Evolutionary conservation across 2,888 invertebrate genomes (phyloP).

Genomic region (Epinotia demarniana): DNA sequence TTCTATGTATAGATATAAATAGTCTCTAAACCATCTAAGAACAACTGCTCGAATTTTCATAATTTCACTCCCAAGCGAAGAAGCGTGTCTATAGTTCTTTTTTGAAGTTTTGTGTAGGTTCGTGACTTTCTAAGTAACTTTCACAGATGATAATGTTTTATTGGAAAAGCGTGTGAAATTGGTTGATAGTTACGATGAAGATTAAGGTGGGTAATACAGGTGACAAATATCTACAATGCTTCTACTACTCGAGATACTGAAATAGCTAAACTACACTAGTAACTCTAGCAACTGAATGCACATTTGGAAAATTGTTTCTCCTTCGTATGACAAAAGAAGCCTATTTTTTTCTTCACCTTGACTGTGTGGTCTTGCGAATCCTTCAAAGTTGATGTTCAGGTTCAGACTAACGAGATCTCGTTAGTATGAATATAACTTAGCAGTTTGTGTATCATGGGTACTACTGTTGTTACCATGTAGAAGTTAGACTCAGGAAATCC

Average conservation of each 20-base stretch:
- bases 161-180: constrained; percentile 21
- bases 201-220: background rate
- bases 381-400: background rate
- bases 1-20: background rate
- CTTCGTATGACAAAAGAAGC: too few relatives aligned
- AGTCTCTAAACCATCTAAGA: background rate
- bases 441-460: too few relatives aligned
- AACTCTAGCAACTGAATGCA: too few relatives aligned
- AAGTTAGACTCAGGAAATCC: background rate
- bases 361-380: background rate
- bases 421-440: too few relatives aligned
- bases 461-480: background rate
- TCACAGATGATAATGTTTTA: constrained; percentile 12
- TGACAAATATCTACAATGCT: background rate
- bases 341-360: background rate
- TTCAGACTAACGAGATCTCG: too few relatives aligned
- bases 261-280: too few relatives aligned
- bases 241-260: too few relatives aligned
- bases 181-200: background rate
- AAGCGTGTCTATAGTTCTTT: background rate
- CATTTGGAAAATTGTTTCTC: too few relatives aligned
- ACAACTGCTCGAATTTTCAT: background rate
- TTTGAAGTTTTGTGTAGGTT: background rate
- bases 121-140: constrained; percentile 14
- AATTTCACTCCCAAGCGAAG: background rate